A percentile compares a stretch with the other conserved stretches of the same genome.
Conservation (phyloP, 1,140 invertebrate species). For the Diachasma alloeum region DNA sequence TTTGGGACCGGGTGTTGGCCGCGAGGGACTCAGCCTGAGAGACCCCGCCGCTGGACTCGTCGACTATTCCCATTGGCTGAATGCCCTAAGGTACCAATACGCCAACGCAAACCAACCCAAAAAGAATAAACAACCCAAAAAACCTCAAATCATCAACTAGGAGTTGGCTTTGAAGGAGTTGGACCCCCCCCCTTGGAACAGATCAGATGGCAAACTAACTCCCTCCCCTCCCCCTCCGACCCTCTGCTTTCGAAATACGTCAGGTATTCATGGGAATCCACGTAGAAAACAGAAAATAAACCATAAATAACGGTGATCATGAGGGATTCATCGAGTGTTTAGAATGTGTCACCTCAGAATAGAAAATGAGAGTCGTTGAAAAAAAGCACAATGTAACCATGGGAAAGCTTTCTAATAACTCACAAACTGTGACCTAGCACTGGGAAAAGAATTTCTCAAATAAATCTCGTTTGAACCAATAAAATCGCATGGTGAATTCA, state of each 20-base stretch:
- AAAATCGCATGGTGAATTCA: too few relatives aligned
- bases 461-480: too few relatives aligned
- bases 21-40: constrained; percentile 64
- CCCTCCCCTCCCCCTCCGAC: constrained; percentile 33
- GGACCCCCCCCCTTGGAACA: constrained; percentile 8
- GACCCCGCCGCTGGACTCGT: constrained; percentile 64
- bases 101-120: constrained; percentile 25
- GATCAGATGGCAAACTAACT: constrained; percentile 57
- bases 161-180: constrained; percentile 33
- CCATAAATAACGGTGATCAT: not conserved
- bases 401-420: constrained; percentile 35
- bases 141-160: not conserved
- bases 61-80: constrained; percentile 66
- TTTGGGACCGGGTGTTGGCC: constrained; percentile 64
- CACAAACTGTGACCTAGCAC: not conserved
- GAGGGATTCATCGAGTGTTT: not conserved
- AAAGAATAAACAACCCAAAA: constrained; percentile 37
- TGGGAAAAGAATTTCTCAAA: too few relatives aligned
- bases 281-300: not conserved
- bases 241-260: not conserved
- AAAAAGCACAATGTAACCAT: constrained; percentile 20
- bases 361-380: not conserved
- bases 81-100: constrained; percentile 60
- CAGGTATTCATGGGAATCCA: not conserved
- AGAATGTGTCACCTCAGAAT: not conserved